Evolutionary conservation across 2,797 vertebrate species (phyloP), one percentile per base, ranked within the genome.

Genomic region (Graptemys geographica): DNA sequence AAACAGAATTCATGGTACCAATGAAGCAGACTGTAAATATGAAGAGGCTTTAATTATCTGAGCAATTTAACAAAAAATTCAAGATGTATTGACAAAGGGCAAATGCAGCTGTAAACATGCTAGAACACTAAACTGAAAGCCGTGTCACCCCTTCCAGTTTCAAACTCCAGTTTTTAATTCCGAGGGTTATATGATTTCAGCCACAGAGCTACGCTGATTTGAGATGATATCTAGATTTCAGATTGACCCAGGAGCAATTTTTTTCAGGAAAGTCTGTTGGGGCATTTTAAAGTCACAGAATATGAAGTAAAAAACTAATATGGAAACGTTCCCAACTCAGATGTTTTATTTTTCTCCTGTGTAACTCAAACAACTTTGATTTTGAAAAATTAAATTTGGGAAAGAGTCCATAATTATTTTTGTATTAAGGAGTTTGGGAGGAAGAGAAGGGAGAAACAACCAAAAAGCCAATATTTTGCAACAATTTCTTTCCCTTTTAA

Each of bases 1-100:
- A 98, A 98, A 96, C 98, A 97, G 96, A 96, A 98, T 98, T 98
- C 98, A 95, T 95, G 95, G 97, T 97, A 97, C 98, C 97, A 96
- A 94, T 97, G 98, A 98, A 98, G 97, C 98, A 97, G 98, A 97
- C 97, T 98, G 97, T 98, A 98, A 98, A 98, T 98, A 98, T 97
- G 97, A 98, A 97, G 97, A 98, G 98, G 96, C 97, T 97, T 98
- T 98, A 98, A 98, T 98, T 98, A 98, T 98, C 98, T 98, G 98
- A 84, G 33, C 97, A 96, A 97, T 98, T 98, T 97, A 97, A 98
- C 97, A 97, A 98, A 98, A 98, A 98, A 98, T 97, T 94, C 97
- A 97, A 96, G 97, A 97, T 90, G 96, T 96, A 87, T 94, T 97
- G 47, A 13, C 93, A 94, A 98, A 94, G 18, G 62, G 96, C 84